These are phyloP conservation scores for Limnodromus scolopaceus DNA, from an alignment of 2,797 vertebrate genomes.

Conservation along the genomic window DNA sequence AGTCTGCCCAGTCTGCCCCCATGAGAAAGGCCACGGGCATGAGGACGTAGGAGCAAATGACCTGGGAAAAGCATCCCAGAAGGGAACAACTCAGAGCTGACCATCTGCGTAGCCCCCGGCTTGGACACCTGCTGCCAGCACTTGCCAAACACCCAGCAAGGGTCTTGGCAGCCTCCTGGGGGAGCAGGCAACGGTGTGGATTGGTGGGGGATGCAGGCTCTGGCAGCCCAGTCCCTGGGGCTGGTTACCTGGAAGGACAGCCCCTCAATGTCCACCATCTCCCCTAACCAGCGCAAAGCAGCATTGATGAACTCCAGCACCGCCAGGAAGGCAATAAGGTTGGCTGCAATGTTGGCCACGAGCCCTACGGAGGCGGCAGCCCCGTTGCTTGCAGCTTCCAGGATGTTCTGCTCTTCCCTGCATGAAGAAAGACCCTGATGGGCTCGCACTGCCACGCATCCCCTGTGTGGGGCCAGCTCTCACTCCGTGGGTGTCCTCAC, in stretches of 20 bases:
- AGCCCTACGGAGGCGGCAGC: constrained; percentile 87
- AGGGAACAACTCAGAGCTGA: neutral
- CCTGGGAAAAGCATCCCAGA: constrained; percentile 70
- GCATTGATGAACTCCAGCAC: constrained; percentile 90
- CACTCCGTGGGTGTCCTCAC: rapidly evolving
- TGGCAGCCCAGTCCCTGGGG: too few relatives aligned
- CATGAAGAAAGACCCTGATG: neutral
- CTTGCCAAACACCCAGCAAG: neutral
- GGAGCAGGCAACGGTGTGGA: rapidly evolving
- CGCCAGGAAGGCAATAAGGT: constrained; percentile 92
- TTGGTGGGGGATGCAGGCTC: neutral
- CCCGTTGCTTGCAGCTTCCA: constrained; percentile 92
- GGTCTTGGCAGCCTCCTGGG: neutral
- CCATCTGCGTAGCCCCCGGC: rapidly evolving
- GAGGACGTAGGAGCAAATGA: constrained; percentile 94
- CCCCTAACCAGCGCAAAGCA: constrained; percentile 87
- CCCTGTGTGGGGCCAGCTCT: neutral
- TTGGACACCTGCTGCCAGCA: rapidly evolving
- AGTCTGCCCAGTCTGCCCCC: constrained; percentile 89
- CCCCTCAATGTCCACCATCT: constrained; percentile 87
- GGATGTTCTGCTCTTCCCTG: constrained; percentile 89
- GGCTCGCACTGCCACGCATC: neutral
- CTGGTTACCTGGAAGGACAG: constrained; percentile 90
- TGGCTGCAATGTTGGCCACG: constrained; percentile 90
- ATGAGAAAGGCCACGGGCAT: constrained; percentile 94